phyloP scores from a whole-genome alignment of 2,888 invertebrate species.

The Oxycera nigricornis region DNA sequence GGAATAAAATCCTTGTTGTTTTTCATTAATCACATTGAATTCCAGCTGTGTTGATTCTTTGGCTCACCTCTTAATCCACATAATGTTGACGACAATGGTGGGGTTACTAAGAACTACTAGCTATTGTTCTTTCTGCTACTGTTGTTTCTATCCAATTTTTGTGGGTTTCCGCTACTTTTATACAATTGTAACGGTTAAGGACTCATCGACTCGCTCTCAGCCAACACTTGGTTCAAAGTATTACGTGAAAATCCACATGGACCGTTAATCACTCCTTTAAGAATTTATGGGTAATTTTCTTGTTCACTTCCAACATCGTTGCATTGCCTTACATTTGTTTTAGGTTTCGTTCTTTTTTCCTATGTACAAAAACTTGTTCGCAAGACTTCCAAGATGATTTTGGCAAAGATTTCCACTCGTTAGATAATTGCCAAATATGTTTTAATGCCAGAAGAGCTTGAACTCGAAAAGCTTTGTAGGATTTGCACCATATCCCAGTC shows the following conservation, averaged over 20 bases:
- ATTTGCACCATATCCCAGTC: neutral
- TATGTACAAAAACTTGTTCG: slow-evolving; percentile 6
- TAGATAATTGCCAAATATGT: slow-evolving; percentile 35
- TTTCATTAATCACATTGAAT: slow-evolving; percentile 46
- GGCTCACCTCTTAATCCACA: slow-evolving; percentile 41
- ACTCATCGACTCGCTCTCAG: slow-evolving; percentile 4
- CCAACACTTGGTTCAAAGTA: neutral
- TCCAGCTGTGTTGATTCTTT: slow-evolving; percentile 44
- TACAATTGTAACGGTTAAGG: neutral
- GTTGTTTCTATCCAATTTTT: neutral
- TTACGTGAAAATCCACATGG: slow-evolving; percentile 44
- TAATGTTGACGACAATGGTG: slow-evolving; percentile 32
- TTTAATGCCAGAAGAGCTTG: slow-evolving; percentile 7
- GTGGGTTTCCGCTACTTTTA: too few species aligned
- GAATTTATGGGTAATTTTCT: slow-evolving; percentile 44
- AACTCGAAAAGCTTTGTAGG: neutral
- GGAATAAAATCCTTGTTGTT: slow-evolving; percentile 28
- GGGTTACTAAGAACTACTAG: neutral
- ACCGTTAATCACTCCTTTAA: slow-evolving; percentile 44
- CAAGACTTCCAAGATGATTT: neutral
- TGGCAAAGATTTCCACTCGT: slow-evolving; percentile 22
- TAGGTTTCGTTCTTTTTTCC: slow-evolving; percentile 3
- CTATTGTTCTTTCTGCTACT: neutral
- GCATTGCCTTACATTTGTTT: slow-evolving; percentile 18
- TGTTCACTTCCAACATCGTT: slow-evolving; percentile 20